Conservation (phyloP, 2,113 vertebrate species). For the Anarrhichthys ocellatus region DNA sequence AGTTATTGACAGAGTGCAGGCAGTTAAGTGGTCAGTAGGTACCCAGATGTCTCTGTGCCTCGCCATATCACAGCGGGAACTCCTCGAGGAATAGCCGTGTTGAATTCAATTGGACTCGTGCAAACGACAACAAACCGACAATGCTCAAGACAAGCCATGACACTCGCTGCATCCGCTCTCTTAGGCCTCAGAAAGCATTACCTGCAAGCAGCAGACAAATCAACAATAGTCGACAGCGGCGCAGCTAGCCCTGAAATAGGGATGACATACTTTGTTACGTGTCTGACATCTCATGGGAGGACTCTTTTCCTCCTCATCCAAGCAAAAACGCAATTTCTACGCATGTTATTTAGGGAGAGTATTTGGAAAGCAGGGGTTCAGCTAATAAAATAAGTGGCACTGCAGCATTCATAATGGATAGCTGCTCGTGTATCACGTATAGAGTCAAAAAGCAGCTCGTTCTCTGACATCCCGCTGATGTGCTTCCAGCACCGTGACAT, state of each 20-base stretch:
- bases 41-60: slow-evolving; percentile 39
- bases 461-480: slow-evolving; percentile 37
- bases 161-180: slow-evolving; percentile 2
- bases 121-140: slow-evolving; percentile 15
- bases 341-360: slow-evolving; percentile 39
- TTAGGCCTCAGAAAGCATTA: slow-evolving; percentile 42
- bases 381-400: slow-evolving; percentile 64
- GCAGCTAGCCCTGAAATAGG: slow-evolving; percentile 57
- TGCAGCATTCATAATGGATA: slow-evolving; percentile 60
- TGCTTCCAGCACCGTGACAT: slow-evolving; percentile 29
- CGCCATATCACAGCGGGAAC: slow-evolving; percentile 1
- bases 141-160: background rate
- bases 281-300: slow-evolving; percentile 58
- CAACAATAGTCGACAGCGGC: slow-evolving; percentile 42
- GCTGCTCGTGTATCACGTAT: slow-evolving; percentile 57
- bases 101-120: slow-evolving; percentile 26
- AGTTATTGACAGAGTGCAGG: slow-evolving; percentile 68
- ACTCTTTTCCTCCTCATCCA: slow-evolving; percentile 27
- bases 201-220: slow-evolving; percentile 31
- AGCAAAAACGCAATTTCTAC: slow-evolving; percentile 30
- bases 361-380: slow-evolving; percentile 30
- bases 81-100: slow-evolving; percentile 31
- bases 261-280: slow-evolving; percentile 65
- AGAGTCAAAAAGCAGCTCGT: slow-evolving; percentile 46
- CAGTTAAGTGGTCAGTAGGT: slow-evolving; percentile 68